Evolutionary conservation across 2,888 invertebrate species (phyloP).

Genomic region (Apeira syringaria): DNA sequence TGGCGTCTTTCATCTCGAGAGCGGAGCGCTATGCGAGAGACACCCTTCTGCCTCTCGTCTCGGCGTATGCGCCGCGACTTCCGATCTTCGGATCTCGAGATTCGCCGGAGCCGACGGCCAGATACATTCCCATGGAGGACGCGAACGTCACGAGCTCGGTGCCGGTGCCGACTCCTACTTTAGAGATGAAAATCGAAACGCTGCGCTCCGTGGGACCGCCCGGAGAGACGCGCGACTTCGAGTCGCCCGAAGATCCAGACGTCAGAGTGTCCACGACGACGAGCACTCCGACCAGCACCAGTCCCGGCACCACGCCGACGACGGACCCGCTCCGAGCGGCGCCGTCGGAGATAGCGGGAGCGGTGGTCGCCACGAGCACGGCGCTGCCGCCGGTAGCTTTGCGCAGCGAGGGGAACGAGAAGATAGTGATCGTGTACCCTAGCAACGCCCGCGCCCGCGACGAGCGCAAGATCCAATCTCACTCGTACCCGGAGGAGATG

Average conservation of each 20-base stretch:
- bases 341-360: constrained; percentile 64
- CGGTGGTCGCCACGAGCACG: constrained; percentile 63
- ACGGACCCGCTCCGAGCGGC: constrained; percentile 57
- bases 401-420: constrained; percentile 63
- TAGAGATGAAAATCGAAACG: constrained; percentile 78
- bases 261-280: constrained; percentile 50
- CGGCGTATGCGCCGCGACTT: constrained; percentile 90
- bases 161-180: constrained; percentile 71
- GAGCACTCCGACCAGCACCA: constrained; percentile 44
- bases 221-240: constrained; percentile 63
- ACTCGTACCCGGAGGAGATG: constrained; percentile 76
- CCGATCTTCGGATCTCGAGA: constrained; percentile 82
- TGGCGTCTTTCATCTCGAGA: constrained; percentile 91
- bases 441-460: constrained; percentile 73
- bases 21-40: constrained; percentile 92
- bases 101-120: constrained; percentile 75
- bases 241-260: constrained; percentile 70
- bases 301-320: constrained; percentile 49
- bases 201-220: constrained; percentile 72
- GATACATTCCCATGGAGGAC: constrained; percentile 85
- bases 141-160: constrained; percentile 60
- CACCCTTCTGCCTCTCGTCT: constrained; percentile 89
- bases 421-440: constrained; percentile 79
- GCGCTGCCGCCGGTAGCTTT: constrained; percentile 72
- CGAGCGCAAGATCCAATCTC: constrained; percentile 75